Evolutionary conservation across 2,113 vertebrate genomes (phyloP).

Genomic region (Odontesthes bonariensis): DNA sequence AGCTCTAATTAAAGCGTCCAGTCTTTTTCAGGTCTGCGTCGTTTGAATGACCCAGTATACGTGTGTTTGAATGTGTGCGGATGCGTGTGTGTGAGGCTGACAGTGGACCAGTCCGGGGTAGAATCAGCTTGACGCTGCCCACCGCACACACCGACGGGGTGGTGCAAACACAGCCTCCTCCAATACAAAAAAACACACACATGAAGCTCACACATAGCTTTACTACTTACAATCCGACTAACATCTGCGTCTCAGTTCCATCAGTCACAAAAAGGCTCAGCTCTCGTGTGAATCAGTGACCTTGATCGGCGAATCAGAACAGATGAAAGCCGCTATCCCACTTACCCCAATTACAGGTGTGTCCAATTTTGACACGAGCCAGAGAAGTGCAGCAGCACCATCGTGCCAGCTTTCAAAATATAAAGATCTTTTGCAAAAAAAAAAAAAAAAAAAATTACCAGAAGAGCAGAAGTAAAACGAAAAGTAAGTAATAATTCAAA

Average conservation of each 20-base stretch:
- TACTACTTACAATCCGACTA: neutral
- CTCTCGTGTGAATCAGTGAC: too few relatives aligned
- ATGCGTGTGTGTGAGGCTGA: slow-evolving; percentile 13
- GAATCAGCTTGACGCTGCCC: slow-evolving; percentile 36
- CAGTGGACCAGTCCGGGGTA: slow-evolving; percentile 55
- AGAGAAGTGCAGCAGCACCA: neutral
- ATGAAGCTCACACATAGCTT: neutral
- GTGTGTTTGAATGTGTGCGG: neutral
- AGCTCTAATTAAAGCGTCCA: slow-evolving; percentile 41
- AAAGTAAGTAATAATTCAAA: too few relatives aligned
- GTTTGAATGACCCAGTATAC: slow-evolving; percentile 15
- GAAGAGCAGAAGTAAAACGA: too few relatives aligned
- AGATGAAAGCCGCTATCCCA: slow-evolving; percentile 40
- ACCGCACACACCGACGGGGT: slow-evolving; percentile 47
- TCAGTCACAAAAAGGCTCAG: too few relatives aligned
- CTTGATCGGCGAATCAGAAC: neutral
- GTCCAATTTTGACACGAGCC: too few relatives aligned
- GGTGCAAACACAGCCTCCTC: slow-evolving; percentile 49
- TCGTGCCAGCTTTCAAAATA: neutral
- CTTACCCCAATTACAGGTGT: slow-evolving; percentile 45
- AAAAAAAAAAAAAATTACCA: neutral
- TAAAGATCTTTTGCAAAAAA: neutral
- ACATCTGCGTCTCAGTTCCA: too few relatives aligned
- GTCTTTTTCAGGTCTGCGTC: slow-evolving; percentile 36
- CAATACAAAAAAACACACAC: slow-evolving; percentile 3